These are phyloP conservation scores for Proisotoma minuta DNA, from an alignment of 2,888 invertebrate genomes.

Conservation along the genomic window DNA sequence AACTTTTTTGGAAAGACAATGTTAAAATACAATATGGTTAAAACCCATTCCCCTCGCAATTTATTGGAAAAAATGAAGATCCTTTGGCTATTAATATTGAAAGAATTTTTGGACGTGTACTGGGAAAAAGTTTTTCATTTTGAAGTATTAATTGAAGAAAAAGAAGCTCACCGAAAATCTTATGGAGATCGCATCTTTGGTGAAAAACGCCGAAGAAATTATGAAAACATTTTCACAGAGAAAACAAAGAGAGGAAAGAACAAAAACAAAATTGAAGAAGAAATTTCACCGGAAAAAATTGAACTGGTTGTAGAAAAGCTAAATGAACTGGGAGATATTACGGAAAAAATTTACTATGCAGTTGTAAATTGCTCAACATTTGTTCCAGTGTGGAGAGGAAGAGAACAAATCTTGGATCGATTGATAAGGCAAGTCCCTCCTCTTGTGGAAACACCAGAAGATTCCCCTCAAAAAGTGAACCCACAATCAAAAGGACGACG, in stretches of 20 bases:
- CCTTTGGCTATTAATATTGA: slow-evolving; percentile 7
- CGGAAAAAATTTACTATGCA: slow-evolving; percentile 3
- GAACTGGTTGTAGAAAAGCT: background rate
- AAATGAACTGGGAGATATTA: background rate
- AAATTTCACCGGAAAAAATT: background rate
- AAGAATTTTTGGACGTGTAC: slow-evolving; percentile 8
- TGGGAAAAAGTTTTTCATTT: slow-evolving; percentile 4
- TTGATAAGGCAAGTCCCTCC: background rate
- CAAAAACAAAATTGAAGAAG: background rate
- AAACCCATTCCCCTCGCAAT: background rate
- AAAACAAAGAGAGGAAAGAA: background rate
- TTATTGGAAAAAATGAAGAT: slow-evolving; percentile 6
- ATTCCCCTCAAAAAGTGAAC: background rate
- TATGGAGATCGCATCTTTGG: background rate
- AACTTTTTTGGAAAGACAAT: background rate
- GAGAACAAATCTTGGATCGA: background rate
- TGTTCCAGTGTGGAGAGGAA: slow-evolving; percentile 18
- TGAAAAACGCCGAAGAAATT: background rate
- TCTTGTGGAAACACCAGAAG: background rate
- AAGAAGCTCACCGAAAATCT: background rate
- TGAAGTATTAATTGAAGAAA: background rate
- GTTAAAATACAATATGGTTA: background rate
- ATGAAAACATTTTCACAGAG: background rate
- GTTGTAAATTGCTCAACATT: background rate
- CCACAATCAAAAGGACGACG: background rate